phyloP scores from a whole-genome alignment of 2,797 vertebrate genomes.

The Neosalanx taihuensis region DNA sequence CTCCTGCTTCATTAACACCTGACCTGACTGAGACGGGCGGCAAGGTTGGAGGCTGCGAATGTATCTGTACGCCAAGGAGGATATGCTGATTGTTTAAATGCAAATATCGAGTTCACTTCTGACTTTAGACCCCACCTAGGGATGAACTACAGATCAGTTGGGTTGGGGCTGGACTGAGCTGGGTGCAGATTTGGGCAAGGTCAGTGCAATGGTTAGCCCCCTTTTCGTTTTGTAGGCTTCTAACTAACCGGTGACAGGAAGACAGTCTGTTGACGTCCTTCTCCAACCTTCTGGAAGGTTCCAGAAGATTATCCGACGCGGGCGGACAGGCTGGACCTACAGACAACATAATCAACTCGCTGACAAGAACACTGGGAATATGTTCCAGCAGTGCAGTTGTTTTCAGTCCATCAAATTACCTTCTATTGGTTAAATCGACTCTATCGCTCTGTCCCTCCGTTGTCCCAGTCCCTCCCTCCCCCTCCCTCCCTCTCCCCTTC shows the following conservation, averaged over 20 bases:
- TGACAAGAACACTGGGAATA: not conserved
- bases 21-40: slow-evolving; percentile 52
- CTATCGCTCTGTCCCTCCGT: not conserved
- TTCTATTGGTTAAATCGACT: not conserved
- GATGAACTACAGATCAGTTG: not conserved
- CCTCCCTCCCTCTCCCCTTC: not conserved
- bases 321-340: not conserved
- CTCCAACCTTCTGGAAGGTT: not conserved
- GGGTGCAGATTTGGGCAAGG: too few relatives aligned
- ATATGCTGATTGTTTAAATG: not conserved
- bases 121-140: not conserved
- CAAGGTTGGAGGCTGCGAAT: slow-evolving; percentile 38
- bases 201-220: too few relatives aligned
- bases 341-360: not conserved
- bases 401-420: not conserved
- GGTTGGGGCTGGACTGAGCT: not conserved
- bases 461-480: not conserved
- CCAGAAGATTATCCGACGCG: not conserved
- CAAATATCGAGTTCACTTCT: not conserved
- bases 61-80: not conserved
- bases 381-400: not conserved
- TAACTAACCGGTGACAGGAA: too few relatives aligned
- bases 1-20: slow-evolving; percentile 54
- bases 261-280: not conserved
- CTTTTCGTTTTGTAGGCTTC: too few relatives aligned